Base-by-base conservation (phyloP, 2,113 vertebrate genomes). In the Rhombomys opimus region DNA sequence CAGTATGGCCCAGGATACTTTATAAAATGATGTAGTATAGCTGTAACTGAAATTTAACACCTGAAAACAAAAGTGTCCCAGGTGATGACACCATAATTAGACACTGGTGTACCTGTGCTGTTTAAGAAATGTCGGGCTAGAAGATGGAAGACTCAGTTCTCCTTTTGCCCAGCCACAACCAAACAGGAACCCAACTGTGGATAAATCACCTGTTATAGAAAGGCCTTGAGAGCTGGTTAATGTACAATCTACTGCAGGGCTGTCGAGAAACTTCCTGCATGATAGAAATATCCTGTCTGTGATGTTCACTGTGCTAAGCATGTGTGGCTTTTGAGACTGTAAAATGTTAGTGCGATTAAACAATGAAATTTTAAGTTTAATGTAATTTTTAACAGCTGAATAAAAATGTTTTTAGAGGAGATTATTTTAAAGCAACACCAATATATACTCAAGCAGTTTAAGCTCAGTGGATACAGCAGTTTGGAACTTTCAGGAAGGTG, bases 361-460 rank as follows among this genome's bases (percentile, higher is more conserved):
- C 54, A 91, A 68, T 17, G 46, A 32, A 86, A 82, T 78, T 89
- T 81, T 81, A 54, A 41, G 88, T 92, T 86, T 94, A 57, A 87
- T 89, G 87, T 86, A 72, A 91, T 57, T 94, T 96, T 97, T 91
- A 88, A 90, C 59, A 88, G 46, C 8, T 89, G 61, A 94, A 35
- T 95, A 84, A 89, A 81, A 89, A 93, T 46, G 46, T 67, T 50
- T 68, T 87, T 70, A 52, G 27, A 7, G 27, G 59, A 54, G 10
- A 5, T 38, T 91, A 82, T 89, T 86, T 95, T 96, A 86, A 89
- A 94, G 81, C 38, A 92, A 88, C 89, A 87, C 87, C 90, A 96
- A 89, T 68, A 84, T 65, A 46, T 22, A 89, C 68, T 63, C 1
- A 76, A 41, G 75, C 18, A 65, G 95, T 84, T 75, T 82, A 89